Conservation (phyloP, 2,888 invertebrate genomes). For the Lamellibrachia satsuma region DNA sequence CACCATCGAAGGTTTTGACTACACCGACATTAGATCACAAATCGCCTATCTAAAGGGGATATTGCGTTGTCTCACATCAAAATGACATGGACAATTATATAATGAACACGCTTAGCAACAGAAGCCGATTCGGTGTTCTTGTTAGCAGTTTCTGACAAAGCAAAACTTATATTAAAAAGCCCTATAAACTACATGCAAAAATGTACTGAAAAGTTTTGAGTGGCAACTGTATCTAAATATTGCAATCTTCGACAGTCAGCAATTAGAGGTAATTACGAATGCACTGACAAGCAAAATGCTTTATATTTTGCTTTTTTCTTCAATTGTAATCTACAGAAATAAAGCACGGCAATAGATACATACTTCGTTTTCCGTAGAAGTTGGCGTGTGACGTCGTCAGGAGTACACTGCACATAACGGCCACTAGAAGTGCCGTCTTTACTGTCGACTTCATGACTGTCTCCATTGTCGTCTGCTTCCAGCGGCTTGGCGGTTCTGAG, state of each 20-base stretch:
- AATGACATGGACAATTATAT: background rate
- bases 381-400: background rate
- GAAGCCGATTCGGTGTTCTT: background rate
- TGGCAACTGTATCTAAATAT: background rate
- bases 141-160: background rate
- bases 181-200: background rate
- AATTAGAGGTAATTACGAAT: background rate
- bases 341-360: background rate
- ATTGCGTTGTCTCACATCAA: background rate
- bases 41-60: no score
- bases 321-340: background rate
- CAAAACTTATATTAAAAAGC: no score
- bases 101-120: background rate
- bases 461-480: background rate
- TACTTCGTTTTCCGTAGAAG: slow-evolving; percentile 13
- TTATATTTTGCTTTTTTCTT: background rate
- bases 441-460: background rate
- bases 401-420: background rate
- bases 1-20: no score
- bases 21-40: no score
- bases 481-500: background rate
- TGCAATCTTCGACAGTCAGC: background rate
- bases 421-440: background rate
- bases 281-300: background rate
- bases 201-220: background rate